Evolutionary conservation across 2,113 vertebrate genomes (phyloP), one percentile per base, ranked within the genome.

Genomic region (Todiramphus saurophagus): DNA sequence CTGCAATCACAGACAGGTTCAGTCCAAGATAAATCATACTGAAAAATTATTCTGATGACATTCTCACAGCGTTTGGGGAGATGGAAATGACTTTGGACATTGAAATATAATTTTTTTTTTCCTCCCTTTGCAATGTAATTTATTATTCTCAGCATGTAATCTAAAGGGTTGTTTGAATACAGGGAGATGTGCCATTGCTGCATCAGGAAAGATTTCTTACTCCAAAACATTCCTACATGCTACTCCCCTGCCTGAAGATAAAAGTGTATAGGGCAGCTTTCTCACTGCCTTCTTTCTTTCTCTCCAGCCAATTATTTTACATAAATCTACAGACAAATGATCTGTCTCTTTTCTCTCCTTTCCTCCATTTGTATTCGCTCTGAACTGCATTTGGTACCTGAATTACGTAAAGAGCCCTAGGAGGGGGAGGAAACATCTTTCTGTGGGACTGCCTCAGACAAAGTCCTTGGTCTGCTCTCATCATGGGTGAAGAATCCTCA

Each of bases 131-230:
- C 6, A 73, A 33, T 31, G n/a, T 46, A 56, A 68, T 87, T 87
- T 77, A 18, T 94, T 91, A 68, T 66, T 90, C n/a, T 80, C 11
- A 73, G 14, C 60, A 94, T 28, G 43, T 41, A 81, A 60, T 91
- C 31, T 35, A 79, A 73, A 87, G 31, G 4, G 30, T 89, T 66
- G 11, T 94, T 89, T 91, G 74, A 91, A 91, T 85, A 79, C 60
- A 60, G 7, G 16, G 48, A 83, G 48, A 48, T 15, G 9, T 72
- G 62, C 11, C 51, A 82, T 48, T 78, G 13, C 21, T 87, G 35
- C 70, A 56, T 89, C 27, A 87, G 56, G 55, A 83, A 75, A 81
- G 48, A 72, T 73, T 73, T 82, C 62, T 79, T 74, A 48, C 35
- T 89, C 28, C 25, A 56, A 68, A 82, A 39, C 4, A 75, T 68